Conservation (phyloP, 2,888 invertebrate genomes). For the Lagria hirta region DNA sequence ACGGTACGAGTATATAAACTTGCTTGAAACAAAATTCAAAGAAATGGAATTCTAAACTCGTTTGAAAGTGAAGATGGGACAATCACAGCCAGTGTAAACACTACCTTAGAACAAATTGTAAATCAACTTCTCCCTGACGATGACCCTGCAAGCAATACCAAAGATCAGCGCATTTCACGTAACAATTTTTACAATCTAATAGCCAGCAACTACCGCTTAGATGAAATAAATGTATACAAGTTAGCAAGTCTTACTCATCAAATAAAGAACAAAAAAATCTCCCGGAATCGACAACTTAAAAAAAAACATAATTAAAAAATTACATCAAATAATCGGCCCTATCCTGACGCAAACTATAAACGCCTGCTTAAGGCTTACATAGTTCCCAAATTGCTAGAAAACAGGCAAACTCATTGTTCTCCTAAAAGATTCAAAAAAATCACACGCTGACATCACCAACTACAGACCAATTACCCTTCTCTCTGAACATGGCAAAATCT, state of each 20-base stretch:
- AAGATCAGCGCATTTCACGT: not conserved
- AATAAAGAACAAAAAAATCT: slow-evolving; percentile 5
- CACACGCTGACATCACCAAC: slow-evolving; percentile 4
- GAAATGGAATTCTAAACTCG: not conserved
- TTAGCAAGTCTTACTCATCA: not conserved
- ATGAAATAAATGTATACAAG: not conserved
- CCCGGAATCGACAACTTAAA: slow-evolving; percentile 3
- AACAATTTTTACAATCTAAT: not conserved
- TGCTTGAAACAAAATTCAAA: slow-evolving; percentile 3
- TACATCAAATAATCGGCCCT: not conserved
- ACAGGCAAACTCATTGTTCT: slow-evolving; percentile 2
- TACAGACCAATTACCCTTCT: slow-evolving; percentile 11
- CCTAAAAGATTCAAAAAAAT: slow-evolving; percentile 3
- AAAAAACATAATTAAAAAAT: slow-evolving; percentile 1
- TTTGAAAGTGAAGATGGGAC: not conserved
- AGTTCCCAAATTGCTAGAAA: slow-evolving; percentile 12
- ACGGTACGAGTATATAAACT: slow-evolving; percentile 5
- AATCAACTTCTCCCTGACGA: slow-evolving; percentile 4
- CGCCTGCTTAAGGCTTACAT: not conserved
- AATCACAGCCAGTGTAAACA: not conserved
- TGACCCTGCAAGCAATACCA: not conserved
- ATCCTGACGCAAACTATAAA: not conserved
- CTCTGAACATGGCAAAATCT: slow-evolving; percentile 6
- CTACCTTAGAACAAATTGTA: not conserved
- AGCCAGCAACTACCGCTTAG: not conserved